Conservation (phyloP, 2,113 vertebrate genomes). For the Casuarius casuarius region DNA sequence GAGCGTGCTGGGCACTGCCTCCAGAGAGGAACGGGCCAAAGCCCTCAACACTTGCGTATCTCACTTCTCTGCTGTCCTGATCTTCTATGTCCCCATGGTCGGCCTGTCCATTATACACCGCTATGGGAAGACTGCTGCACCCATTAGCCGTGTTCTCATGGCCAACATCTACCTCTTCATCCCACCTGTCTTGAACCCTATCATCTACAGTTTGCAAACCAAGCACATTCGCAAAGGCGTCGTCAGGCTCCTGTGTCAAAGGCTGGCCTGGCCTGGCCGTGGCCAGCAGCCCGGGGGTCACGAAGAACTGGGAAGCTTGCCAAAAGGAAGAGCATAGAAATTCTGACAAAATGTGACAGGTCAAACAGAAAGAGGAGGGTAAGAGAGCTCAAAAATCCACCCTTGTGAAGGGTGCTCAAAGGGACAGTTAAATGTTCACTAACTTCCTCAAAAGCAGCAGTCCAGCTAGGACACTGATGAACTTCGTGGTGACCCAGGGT, state of each 20-base stretch:
- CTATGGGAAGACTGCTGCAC: background rate
- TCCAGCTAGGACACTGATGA: background rate
- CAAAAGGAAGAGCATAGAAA: background rate
- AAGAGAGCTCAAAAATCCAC: background rate
- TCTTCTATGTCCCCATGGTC: conserved; percentile 1
- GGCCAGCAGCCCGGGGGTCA: too few relatives aligned
- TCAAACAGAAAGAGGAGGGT: background rate
- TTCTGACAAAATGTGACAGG: background rate
- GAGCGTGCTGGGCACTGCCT: background rate
- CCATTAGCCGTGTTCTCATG: background rate
- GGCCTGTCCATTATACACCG: background rate
- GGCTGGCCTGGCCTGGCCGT: background rate
- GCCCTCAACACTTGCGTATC: background rate
- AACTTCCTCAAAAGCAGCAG: background rate
- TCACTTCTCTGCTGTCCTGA: background rate
- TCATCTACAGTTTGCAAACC: conserved; percentile 29
- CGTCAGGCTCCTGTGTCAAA: background rate
- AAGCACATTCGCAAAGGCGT: background rate
- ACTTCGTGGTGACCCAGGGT: background rate
- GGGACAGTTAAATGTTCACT: background rate
- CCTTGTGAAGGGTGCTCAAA: background rate
- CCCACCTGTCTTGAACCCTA: background rate
- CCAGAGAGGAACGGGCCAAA: background rate
- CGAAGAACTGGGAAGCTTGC: background rate
- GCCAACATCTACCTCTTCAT: conserved; percentile 7